Percentiles rank a stretch among this genome's conserved stretches.
Evolutionary conservation across 2,888 invertebrate species (phyloP).

Genomic region (Microctonus hyperodae): DNA sequence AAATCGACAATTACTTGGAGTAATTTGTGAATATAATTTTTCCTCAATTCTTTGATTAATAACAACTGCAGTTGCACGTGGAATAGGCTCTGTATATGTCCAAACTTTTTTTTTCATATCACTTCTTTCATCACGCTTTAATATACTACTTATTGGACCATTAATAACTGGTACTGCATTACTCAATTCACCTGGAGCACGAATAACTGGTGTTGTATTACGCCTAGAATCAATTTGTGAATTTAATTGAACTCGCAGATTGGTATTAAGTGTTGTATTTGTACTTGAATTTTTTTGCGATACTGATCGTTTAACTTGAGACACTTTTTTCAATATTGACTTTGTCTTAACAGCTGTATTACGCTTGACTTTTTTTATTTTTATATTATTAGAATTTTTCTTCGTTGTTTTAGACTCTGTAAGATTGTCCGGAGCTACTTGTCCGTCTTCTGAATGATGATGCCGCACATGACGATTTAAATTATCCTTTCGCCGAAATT

Average conservation of each 20-base stretch:
- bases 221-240: conserved; percentile 52
- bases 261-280: not conserved
- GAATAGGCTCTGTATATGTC: conserved; percentile 56
- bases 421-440: not conserved
- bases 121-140: conserved; percentile 41
- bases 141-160: conserved; percentile 62
- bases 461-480: conserved; percentile 78
- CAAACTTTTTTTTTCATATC: conserved; percentile 50
- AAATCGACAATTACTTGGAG: conserved; percentile 49
- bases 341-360: conserved; percentile 19
- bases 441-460: conserved; percentile 69
- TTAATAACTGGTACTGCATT: conserved; percentile 65
- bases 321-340: conserved; percentile 31
- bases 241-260: not conserved
- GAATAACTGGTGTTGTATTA: conserved; percentile 55
- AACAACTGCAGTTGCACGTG: conserved; percentile 54
- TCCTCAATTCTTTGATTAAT: conserved; percentile 59
- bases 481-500: conserved; percentile 80
- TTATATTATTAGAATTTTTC: conserved; percentile 12
- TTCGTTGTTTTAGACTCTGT: not conserved
- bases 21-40: conserved; percentile 53
- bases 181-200: conserved; percentile 53
- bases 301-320: conserved; percentile 38
- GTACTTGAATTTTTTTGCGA: conserved; percentile 44
- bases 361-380: conserved; percentile 3